Percentiles rank a stretch among this genome's conserved stretches.
These are phyloP conservation scores for Montifringilla adamsi DNA, from an alignment of 2,113 vertebrate species.

Conservation along the genomic window DNA sequence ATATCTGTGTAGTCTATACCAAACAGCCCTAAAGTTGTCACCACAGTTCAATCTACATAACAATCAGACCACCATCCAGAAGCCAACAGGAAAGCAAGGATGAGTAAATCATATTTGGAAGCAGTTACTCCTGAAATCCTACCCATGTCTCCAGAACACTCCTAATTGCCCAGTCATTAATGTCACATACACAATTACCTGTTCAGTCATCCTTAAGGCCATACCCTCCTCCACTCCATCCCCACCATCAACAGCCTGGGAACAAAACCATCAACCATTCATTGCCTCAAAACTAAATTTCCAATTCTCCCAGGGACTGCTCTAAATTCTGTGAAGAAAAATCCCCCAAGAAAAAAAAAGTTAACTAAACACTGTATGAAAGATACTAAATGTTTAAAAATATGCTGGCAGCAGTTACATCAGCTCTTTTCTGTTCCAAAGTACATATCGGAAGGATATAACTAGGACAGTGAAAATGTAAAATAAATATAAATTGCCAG, in stretches of 20 bases:
- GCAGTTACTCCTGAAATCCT: not conserved
- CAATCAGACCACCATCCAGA: not conserved
- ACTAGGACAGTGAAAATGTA: constrained; percentile 64
- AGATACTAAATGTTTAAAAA: constrained; percentile 68
- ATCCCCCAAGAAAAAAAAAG: constrained; percentile 40
- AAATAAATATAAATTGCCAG: constrained; percentile 64
- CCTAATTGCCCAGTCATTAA: not conserved
- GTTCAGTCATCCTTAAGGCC: not conserved
- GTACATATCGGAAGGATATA: constrained; percentile 55
- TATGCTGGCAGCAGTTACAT: constrained; percentile 39
- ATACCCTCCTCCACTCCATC: not conserved
- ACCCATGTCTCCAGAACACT: not conserved
- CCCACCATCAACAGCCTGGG: not conserved
- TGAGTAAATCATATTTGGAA: not conserved
- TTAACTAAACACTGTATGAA: constrained; percentile 52
- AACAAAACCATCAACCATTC: constrained; percentile 12
- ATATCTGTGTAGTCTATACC: not conserved
- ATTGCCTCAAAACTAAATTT: constrained; percentile 46
- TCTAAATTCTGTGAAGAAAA: constrained; percentile 67
- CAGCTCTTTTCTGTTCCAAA: constrained; percentile 49
- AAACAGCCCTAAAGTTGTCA: not conserved
- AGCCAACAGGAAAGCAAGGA: not conserved
- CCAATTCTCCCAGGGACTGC: constrained; percentile 58
- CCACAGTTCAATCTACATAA: not conserved
- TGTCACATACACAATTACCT: not conserved